These are phyloP conservation scores for Xestia ashworthii DNA, from an alignment of 2,888 invertebrate genomes.

Conservation along the genomic window DNA sequence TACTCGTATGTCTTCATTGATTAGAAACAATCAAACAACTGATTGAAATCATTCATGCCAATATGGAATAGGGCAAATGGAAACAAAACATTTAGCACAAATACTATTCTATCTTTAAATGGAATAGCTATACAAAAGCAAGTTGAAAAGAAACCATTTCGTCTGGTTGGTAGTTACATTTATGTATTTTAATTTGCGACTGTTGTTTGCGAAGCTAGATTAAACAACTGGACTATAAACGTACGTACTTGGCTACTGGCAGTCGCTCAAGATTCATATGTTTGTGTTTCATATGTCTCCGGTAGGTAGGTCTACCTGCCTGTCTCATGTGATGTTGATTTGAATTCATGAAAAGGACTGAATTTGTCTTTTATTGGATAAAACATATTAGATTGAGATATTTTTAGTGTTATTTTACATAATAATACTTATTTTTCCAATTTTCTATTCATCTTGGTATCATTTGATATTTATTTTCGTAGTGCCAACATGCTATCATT, in stretches of 20 bases:
- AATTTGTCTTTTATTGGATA: not conserved
- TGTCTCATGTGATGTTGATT: not conserved
- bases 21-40: conserved; percentile 52
- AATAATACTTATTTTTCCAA: not conserved
- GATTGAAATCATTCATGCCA: conserved; percentile 50
- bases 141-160: conserved; percentile 8
- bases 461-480: not conserved
- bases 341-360: not conserved
- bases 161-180: not conserved
- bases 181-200: conserved; percentile 11
- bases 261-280: conserved; percentile 36
- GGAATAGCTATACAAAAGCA: not conserved
- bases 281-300: conserved; percentile 39
- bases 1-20: conserved; percentile 51
- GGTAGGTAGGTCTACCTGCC: not conserved
- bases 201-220: conserved; percentile 28
- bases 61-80: conserved; percentile 24
- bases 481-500: not conserved
- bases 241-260: conserved; percentile 22
- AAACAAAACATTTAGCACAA: conserved; percentile 23
- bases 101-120: conserved; percentile 6
- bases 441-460: not conserved
- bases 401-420: not conserved
- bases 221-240: conserved; percentile 33
- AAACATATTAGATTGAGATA: not conserved